These are phyloP conservation scores for Scaptomyza reducta DNA, from an alignment of 2,888 invertebrate genomes.

Conservation along the genomic window DNA sequence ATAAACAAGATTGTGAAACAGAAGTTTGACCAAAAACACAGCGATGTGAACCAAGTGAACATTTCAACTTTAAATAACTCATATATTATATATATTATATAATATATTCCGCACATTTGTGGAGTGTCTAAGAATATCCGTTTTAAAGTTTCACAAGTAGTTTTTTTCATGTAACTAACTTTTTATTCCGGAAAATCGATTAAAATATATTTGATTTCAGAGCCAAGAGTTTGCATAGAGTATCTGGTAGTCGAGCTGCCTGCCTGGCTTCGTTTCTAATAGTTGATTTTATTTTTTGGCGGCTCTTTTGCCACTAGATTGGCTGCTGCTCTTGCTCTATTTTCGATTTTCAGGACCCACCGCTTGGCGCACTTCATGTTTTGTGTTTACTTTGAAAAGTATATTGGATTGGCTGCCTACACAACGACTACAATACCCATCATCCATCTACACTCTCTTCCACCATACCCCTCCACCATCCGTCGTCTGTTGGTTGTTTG, in stretches of 20 bases:
- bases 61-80: no score
- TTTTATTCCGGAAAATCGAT: no score
- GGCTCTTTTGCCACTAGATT: conserved; percentile 54
- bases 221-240: conserved; percentile 1
- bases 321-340: conserved; percentile 37
- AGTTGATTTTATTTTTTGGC: conserved; percentile 24
- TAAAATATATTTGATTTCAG: no score
- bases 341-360: conserved; percentile 39
- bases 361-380: conserved; percentile 59
- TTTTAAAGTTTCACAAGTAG: no score
- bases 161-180: no score
- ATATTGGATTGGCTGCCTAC: conserved; percentile 72
- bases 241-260: not conserved
- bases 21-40: no score
- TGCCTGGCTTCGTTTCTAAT: not conserved
- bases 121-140: no score
- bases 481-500: conserved; percentile 14
- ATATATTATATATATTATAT: no score
- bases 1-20: no score
- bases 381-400: conserved; percentile 77
- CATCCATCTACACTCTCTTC: not conserved
- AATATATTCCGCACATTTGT: no score
- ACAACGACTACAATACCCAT: not conserved
- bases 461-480: no score
- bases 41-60: no score